phyloP scores from a whole-genome alignment of 2,888 invertebrate genomes.

The Leptinotarsa juncta region DNA sequence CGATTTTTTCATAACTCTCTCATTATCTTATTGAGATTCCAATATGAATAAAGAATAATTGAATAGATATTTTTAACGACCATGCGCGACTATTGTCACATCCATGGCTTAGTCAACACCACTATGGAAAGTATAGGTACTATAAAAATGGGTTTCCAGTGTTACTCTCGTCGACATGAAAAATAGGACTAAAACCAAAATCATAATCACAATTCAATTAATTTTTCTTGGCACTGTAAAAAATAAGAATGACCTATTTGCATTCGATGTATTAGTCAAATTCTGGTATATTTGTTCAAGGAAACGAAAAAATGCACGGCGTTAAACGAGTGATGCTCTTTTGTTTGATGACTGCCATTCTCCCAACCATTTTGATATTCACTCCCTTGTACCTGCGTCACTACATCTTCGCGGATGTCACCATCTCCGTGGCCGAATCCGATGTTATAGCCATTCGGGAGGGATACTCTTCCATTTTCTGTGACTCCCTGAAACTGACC shows the following conservation, averaged over 20 bases:
- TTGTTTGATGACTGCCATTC: constrained; percentile 79
- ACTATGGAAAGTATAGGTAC: no score
- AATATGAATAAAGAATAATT: no score
- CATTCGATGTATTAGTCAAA: neutral
- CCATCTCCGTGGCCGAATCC: constrained; percentile 84
- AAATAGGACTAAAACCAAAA: no score
- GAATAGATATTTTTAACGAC: no score
- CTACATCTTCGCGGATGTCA: constrained; percentile 80
- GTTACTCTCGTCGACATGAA: no score
- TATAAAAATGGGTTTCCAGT: no score
- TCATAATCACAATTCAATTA: no score
- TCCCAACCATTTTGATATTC: constrained; percentile 81
- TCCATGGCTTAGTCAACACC: no score
- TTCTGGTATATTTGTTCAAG: constrained; percentile 65
- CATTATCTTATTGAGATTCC: no score
- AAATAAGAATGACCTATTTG: neutral
- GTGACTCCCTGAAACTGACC: constrained; percentile 79
- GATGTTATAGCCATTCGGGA: constrained; percentile 86
- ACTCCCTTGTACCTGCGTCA: constrained; percentile 83
- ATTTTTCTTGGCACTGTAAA: no score
- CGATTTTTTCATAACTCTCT: no score
- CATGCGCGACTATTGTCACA: no score
- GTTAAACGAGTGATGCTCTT: constrained; percentile 82
- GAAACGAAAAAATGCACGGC: constrained; percentile 81
- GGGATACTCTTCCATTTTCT: constrained; percentile 86